phyloP scores from a whole-genome alignment of 1,140 invertebrate species.

The Drosophila murphyi region DNA sequence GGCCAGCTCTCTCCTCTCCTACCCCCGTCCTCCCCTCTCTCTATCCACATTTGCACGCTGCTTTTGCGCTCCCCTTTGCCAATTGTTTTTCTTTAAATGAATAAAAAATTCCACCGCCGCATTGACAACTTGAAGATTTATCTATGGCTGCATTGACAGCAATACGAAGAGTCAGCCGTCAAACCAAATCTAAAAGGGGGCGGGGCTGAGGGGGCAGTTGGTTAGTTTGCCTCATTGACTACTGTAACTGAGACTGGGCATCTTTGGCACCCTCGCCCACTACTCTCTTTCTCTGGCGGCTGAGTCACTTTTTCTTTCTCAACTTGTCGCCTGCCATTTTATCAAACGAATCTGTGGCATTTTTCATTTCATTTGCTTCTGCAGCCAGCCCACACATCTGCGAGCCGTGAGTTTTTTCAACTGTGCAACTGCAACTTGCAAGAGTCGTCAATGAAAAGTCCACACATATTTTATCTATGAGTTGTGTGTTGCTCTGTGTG shows the following conservation, averaged over 20 bases:
- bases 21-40: background rate
- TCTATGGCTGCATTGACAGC: slow-evolving; percentile 48
- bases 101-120: slow-evolving; percentile 24
- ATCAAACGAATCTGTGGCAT: slow-evolving; percentile 78
- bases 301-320: slow-evolving; percentile 70
- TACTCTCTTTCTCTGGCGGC: slow-evolving; percentile 17
- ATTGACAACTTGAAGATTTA: slow-evolving; percentile 53
- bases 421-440: background rate
- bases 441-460: slow-evolving; percentile 62
- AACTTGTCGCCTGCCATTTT: slow-evolving; percentile 75
- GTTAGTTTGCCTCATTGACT: slow-evolving; percentile 7
- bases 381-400: slow-evolving; percentile 63
- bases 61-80: slow-evolving; percentile 11
- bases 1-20: background rate
- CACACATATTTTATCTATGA: slow-evolving; percentile 72
- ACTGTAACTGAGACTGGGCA: slow-evolving; percentile 13
- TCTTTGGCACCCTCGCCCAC: slow-evolving; percentile 14
- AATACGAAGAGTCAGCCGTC: slow-evolving; percentile 28
- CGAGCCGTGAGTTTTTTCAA: background rate
- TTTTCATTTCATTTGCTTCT: slow-evolving; percentile 68
- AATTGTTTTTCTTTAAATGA: slow-evolving; percentile 30
- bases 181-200: slow-evolving; percentile 15
- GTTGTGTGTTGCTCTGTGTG: slow-evolving; percentile 50
- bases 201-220: background rate
- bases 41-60: background rate